These are phyloP conservation scores for Colius striatus DNA, from an alignment of 2,113 vertebrate species.

Conservation along the genomic window DNA sequence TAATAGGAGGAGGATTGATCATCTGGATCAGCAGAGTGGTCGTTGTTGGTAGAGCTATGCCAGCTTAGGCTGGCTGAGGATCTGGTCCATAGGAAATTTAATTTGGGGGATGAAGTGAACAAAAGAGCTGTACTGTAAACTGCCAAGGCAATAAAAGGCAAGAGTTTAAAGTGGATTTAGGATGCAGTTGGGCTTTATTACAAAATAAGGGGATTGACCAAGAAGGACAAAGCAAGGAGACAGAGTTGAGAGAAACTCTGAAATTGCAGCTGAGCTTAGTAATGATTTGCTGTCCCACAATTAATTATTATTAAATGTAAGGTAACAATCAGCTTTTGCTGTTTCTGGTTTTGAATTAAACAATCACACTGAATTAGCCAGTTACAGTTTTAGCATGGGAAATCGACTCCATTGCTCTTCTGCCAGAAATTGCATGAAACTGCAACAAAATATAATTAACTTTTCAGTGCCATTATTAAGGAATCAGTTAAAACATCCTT, in stretches of 20 bases:
- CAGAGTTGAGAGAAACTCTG: neutral
- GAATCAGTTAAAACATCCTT: neutral
- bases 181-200: conserved; percentile 9
- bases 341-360: neutral
- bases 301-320: conserved; percentile 5
- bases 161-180: conserved; percentile 33
- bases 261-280: neutral
- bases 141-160: conserved; percentile 21
- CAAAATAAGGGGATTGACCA: neutral
- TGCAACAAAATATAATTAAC: neutral
- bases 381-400: neutral
- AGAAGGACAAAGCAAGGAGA: conserved; percentile 39
- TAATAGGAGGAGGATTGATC: neutral
- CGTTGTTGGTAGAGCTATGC: neutral
- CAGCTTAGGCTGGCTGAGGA: neutral
- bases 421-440: neutral
- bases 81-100: neutral
- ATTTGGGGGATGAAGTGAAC: neutral
- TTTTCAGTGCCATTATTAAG: neutral
- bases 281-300: neutral
- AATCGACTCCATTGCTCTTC: neutral
- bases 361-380: neutral
- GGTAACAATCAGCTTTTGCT: neutral
- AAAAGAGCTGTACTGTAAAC: neutral
- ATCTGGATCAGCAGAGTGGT: neutral